phyloP scores from a whole-genome alignment of 2,797 vertebrate species.

The Holocentrus rufus region DNA sequence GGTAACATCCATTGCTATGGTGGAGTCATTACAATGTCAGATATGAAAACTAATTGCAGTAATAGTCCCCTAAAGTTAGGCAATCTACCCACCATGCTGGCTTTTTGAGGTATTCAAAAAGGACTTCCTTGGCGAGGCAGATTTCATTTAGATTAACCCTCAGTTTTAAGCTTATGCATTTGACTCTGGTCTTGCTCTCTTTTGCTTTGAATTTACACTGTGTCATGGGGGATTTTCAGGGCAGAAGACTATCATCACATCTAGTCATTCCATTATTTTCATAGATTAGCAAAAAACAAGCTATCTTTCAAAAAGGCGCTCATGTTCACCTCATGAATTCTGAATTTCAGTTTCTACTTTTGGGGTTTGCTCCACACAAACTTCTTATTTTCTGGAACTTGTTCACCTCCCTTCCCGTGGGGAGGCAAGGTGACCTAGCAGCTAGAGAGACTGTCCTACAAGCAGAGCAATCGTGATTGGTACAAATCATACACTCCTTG shows the following conservation, averaged over 20 bases:
- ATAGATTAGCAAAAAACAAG: neutral
- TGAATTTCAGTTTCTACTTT: too few species aligned
- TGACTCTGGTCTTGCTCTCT: neutral
- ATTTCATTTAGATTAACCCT: constrained; percentile 81
- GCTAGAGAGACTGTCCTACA: too few species aligned
- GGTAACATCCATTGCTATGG: constrained; percentile 42
- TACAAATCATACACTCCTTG: neutral
- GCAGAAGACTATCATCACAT: constrained; percentile 7
- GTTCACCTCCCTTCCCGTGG: too few species aligned
- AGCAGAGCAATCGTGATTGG: too few species aligned
- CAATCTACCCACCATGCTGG: constrained; percentile 45
- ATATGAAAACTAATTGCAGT: constrained; percentile 67
- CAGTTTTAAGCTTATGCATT: constrained; percentile 50
- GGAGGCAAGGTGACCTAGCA: too few species aligned
- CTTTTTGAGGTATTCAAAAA: constrained; percentile 42
- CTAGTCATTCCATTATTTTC: constrained; percentile 19
- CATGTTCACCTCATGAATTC: too few species aligned
- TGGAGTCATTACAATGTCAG: constrained; percentile 68
- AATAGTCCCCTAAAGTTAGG: constrained; percentile 46
- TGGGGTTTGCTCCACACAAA: too few species aligned
- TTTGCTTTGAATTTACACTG: constrained; percentile 23
- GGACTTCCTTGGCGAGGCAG: constrained; percentile 66
- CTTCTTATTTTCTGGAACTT: too few species aligned
- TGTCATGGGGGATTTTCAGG: constrained; percentile 8
- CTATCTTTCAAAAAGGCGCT: too few species aligned